phyloP scores from a whole-genome alignment of 2,113 vertebrate genomes.

The Lutjanus erythropterus region DNA sequence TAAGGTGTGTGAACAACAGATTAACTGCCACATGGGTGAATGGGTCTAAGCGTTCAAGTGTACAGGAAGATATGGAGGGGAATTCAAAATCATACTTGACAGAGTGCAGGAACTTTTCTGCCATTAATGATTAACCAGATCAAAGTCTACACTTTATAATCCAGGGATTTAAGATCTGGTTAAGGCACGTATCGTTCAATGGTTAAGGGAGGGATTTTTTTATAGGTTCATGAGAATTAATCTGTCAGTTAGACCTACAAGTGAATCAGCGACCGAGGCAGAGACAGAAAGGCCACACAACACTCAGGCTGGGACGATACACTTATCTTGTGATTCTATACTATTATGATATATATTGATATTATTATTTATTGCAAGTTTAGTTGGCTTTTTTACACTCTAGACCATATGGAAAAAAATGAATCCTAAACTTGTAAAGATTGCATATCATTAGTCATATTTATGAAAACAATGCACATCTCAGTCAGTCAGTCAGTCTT shows the following conservation, averaged over 20 bases:
- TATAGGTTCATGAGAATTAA: neutral
- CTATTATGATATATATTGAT: too few relatives aligned
- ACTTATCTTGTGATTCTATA: too few relatives aligned
- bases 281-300: neutral
- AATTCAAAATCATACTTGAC: neutral
- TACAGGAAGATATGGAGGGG: constrained; percentile 5
- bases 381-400: too few relatives aligned
- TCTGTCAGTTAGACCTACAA: neutral
- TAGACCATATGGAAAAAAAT: too few relatives aligned
- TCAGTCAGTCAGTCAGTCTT: too few relatives aligned
- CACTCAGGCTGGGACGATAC: too few relatives aligned
- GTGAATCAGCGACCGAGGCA: neutral
- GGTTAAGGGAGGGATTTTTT: neutral
- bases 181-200: neutral
- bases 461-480: too few relatives aligned
- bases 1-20: constrained; percentile 59
- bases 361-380: too few relatives aligned
- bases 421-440: too few relatives aligned
- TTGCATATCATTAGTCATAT: too few relatives aligned
- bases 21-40: constrained; percentile 54
- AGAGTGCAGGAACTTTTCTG: constrained; percentile 6
- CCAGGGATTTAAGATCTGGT: neutral
- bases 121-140: constrained; percentile 57
- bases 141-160: constrained; percentile 46
- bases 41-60: neutral